Conservation (phyloP, 1,140 invertebrate genomes). For the Bombus haemorrhoidalis region DNA sequence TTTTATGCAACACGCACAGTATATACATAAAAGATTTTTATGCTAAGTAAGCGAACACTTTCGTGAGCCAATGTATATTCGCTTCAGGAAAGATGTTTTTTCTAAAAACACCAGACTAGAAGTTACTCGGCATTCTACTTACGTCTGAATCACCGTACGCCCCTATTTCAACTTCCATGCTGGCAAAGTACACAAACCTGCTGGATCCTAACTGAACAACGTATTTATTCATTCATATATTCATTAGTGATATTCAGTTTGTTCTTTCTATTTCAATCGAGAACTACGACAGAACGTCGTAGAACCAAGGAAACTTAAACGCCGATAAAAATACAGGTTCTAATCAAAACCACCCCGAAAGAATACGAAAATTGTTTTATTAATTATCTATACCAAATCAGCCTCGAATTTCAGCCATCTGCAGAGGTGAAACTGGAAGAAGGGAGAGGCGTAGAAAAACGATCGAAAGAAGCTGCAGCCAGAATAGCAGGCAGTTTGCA, state of each 20-base stretch:
- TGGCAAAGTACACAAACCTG: slow-evolving; percentile 8
- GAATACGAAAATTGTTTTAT: background rate
- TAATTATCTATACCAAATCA: background rate
- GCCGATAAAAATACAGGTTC: background rate
- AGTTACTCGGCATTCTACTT: background rate
- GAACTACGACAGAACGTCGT: too few species aligned
- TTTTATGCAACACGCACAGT: background rate
- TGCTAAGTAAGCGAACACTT: background rate
- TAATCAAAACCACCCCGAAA: background rate
- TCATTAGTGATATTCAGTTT: slow-evolving; percentile 44
- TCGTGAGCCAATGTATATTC: background rate
- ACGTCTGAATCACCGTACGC: background rate
- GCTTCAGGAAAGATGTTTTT: background rate
- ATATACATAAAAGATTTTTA: background rate
- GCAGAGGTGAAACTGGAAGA: too few species aligned
- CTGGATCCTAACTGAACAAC: slow-evolving; percentile 22
- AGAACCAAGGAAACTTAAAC: background rate
- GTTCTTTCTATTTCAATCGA: background rate
- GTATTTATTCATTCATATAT: slow-evolving; percentile 60
- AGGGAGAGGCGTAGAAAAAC: background rate
- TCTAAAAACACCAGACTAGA: background rate
- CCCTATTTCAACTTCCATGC: background rate
- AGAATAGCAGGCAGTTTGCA: slow-evolving; percentile 33
- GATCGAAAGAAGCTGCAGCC: background rate
- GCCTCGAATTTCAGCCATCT: background rate